phyloP scores from a whole-genome alignment of 2,888 invertebrate genomes.

The Cosmia trapezina region DNA sequence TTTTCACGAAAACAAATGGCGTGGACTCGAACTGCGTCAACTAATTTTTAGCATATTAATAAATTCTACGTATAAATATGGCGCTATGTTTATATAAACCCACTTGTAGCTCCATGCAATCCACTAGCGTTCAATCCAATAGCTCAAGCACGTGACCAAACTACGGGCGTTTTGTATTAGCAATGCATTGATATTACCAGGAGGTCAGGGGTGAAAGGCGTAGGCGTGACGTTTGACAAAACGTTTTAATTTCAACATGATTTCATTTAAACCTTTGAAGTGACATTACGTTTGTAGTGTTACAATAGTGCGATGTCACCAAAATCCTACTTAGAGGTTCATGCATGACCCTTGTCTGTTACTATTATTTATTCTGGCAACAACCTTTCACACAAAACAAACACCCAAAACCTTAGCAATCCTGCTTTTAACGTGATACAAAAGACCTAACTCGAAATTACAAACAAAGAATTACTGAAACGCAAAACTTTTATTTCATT shows the following conservation, averaged over 20 bases:
- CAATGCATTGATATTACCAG: conserved; percentile 7
- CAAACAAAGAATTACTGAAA: conserved; percentile 51
- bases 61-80: background rate
- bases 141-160: conserved; percentile 28
- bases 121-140: conserved; percentile 13
- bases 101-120: conserved; percentile 2
- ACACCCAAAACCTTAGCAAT: conserved; percentile 22
- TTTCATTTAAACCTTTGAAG: too few relatives aligned
- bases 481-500: conserved; percentile 53
- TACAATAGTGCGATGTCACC: background rate
- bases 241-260: background rate
- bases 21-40: too few relatives aligned
- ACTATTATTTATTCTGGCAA: conserved; percentile 33
- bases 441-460: conserved; percentile 45
- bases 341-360: conserved; percentile 1
- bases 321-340: background rate
- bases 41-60: background rate
- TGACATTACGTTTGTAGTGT: background rate
- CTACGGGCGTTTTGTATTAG: conserved; percentile 11
- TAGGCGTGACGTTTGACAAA: background rate
- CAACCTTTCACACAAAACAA: conserved; percentile 29
- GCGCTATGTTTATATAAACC: background rate
- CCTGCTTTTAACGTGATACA: conserved; percentile 37
- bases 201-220: conserved; percentile 11
- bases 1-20: too few relatives aligned